phyloP scores from a whole-genome alignment of 2,888 invertebrate genomes.

The Bugulina stolonifera region DNA sequence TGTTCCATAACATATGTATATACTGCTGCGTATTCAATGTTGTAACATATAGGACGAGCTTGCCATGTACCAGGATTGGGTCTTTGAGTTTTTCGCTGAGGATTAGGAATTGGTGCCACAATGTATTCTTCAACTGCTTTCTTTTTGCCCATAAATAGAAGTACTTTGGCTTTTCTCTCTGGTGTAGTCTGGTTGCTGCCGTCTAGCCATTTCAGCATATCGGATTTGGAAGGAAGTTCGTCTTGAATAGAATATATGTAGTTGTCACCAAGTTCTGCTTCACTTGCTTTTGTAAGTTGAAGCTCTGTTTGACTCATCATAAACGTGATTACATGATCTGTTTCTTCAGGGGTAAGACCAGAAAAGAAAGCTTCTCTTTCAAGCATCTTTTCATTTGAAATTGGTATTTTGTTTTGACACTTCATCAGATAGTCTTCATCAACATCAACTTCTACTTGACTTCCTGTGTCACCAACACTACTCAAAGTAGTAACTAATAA shows the following conservation, averaged over 20 bases:
- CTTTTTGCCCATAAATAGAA: neutral
- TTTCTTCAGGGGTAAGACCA: neutral
- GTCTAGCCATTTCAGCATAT: neutral
- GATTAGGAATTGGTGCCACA: conserved; percentile 4
- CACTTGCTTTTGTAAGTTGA: neutral
- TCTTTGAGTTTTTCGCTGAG: neutral
- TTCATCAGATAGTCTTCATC: too few species aligned
- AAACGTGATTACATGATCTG: neutral
- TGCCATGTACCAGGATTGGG: neutral
- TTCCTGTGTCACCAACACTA: too few species aligned
- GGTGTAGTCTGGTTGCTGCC: neutral
- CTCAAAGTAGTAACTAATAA: too few species aligned
- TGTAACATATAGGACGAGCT: conserved; percentile 9
- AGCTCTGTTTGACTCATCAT: neutral
- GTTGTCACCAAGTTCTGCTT: neutral
- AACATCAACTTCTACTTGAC: too few species aligned
- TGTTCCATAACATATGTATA: neutral
- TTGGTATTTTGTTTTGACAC: too few species aligned
- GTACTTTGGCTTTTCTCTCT: conserved; percentile 19
- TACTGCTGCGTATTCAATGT: neutral
- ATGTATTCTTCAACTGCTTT: neutral
- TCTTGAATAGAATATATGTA: conserved; percentile 19
- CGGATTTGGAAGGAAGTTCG: conserved; percentile 3
- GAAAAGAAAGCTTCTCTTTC: neutral
- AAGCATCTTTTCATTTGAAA: too few species aligned